These are phyloP conservation scores for Epinephelus coioides DNA, from an alignment of 2,797 vertebrate genomes.

Conservation along the genomic window DNA sequence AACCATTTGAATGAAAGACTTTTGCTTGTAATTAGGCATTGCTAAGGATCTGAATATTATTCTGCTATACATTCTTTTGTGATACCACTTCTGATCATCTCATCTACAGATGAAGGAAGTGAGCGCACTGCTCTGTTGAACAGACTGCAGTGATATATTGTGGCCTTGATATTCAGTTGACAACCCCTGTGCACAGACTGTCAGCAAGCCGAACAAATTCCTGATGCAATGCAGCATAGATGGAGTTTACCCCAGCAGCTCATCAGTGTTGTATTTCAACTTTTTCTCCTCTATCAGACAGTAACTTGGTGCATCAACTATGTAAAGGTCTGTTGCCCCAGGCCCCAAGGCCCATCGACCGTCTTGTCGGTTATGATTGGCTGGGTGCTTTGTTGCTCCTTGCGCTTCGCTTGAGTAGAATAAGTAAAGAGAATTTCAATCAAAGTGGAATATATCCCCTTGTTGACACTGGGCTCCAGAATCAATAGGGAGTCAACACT, in stretches of 20 bases:
- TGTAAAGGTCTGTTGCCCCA: slow-evolving; percentile 71
- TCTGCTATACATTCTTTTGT: background rate
- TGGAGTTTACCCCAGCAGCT: slow-evolving; percentile 60
- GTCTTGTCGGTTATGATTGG: slow-evolving; percentile 82
- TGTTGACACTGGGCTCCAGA: slow-evolving; percentile 71
- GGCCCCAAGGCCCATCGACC: slow-evolving; percentile 72
- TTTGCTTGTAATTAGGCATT: background rate
- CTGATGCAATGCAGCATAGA: slow-evolving; percentile 58
- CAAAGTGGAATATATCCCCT: slow-evolving; percentile 80
- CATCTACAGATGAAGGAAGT: slow-evolving; percentile 22
- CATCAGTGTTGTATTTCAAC: slow-evolving; percentile 69
- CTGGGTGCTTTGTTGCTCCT: slow-evolving; percentile 74
- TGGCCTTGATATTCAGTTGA: slow-evolving; percentile 66
- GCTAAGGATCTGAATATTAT: background rate
- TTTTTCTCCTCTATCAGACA: slow-evolving; percentile 55
- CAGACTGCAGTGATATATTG: slow-evolving; percentile 54
- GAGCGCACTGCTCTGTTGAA: slow-evolving; percentile 30
- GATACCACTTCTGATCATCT: background rate
- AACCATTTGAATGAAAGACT: background rate
- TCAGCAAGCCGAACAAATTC: slow-evolving; percentile 58
- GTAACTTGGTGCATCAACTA: slow-evolving; percentile 66
- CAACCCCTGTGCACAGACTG: slow-evolving; percentile 49
- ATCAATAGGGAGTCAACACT: slow-evolving; percentile 81
- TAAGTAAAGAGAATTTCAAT: slow-evolving; percentile 81
- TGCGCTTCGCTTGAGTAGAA: slow-evolving; percentile 72